Base-by-base conservation (phyloP, 2,888 invertebrate genomes). In the Poecilus cupreus region DNA sequence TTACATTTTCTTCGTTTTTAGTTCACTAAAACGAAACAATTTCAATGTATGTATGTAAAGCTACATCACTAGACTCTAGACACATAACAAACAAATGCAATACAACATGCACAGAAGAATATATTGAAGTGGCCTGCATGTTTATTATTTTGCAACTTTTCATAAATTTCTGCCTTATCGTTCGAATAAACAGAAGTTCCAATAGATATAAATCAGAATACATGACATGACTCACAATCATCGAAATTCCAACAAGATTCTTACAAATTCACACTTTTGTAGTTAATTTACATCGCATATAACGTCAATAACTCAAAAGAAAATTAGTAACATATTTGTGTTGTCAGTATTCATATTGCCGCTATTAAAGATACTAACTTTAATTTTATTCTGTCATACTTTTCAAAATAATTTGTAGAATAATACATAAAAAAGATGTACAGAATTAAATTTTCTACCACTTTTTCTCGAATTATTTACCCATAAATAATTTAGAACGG, bases 31-130 rank as follows among this genome's bases (percentile, higher is more conserved):
- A 24, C 22, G 13, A 51, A 74, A 49, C 26, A 51, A 49, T 74
- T 74, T n/a, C 2, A 39, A 70, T 18, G 20, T 54, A 20, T 72
- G 43, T 72, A 74, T 74, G 74, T 74, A 74, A 74, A 74, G 74
- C 74, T 74, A 74, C 51, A 49, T 49, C 13, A 26, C 74, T 74
- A 74, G 26, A 74, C n/a, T 74, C 74, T 74, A 74, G 24, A 74
- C 74, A 74, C 51, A 20, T 74, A 74, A 74, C 51, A 74, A 74
- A 74, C 74, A 74, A 74, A 74, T 74, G 74, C 51, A 49, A 74
- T 78, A 60, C 64, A 78, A 60, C 78, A 78, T 78, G 78, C 78
- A 78, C 78, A 78, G 78, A 78, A 64, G 64, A 78, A 78, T 78
- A 76, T 76, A 76, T 76, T 76, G 54, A 57, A 57, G 64, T 68